These are phyloP conservation scores for Coronaproctus castanopsis DNA, from an alignment of 2,888 invertebrate genomes.

Conservation along the genomic window DNA sequence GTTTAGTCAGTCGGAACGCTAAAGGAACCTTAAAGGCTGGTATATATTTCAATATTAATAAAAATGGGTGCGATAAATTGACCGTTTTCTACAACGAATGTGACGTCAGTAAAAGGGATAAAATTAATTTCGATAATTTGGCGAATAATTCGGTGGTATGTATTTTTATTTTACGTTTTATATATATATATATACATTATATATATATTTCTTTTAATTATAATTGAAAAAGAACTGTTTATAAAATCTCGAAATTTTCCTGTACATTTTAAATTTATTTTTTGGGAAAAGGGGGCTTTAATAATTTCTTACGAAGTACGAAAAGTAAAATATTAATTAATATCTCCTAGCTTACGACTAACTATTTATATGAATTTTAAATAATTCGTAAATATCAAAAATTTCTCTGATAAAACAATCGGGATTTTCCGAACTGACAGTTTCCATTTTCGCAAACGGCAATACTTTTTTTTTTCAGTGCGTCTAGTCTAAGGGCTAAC, in stretches of 20 bases:
- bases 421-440: too few species aligned
- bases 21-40: constrained; percentile 68
- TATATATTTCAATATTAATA: constrained; percentile 58
- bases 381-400: too few species aligned
- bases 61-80: constrained; percentile 29
- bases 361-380: too few species aligned
- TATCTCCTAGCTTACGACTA: too few species aligned
- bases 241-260: constrained; percentile 1
- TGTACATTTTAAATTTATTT: too few species aligned
- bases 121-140: constrained; percentile 5
- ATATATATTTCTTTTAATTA: neutral
- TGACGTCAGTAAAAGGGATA: constrained; percentile 18
- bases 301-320: too few species aligned
- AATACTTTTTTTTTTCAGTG: too few species aligned
- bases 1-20: constrained; percentile 57
- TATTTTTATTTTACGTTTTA: constrained; percentile 28
- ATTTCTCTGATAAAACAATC: too few species aligned
- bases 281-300: too few species aligned
- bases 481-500: too few species aligned
- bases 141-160: constrained; percentile 28
- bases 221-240: neutral
- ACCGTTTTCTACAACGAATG: constrained; percentile 56
- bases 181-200: constrained; percentile 5
- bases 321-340: too few species aligned
- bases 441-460: too few species aligned